These are phyloP conservation scores for Entelurus aequoreus DNA, from an alignment of 2,113 vertebrate species.

Conservation along the genomic window DNA sequence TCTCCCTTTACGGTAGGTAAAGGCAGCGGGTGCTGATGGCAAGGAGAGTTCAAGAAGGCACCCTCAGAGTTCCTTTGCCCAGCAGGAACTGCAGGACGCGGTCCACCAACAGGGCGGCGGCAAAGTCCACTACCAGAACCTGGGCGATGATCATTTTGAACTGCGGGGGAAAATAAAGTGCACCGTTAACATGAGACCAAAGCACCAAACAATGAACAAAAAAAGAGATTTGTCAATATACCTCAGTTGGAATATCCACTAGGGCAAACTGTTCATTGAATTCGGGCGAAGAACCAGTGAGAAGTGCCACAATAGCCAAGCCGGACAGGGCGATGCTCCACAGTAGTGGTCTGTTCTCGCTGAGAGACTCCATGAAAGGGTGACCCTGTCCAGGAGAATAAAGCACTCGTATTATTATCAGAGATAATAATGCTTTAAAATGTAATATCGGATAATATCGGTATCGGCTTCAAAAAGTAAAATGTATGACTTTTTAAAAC, in stretches of 20 bases:
- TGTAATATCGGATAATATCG: no score
- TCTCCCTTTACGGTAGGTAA: slow-evolving; percentile 65
- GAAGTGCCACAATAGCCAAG: slow-evolving; percentile 81
- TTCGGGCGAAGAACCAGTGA: slow-evolving; percentile 86
- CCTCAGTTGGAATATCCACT: slow-evolving; percentile 91
- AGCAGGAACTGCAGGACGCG: slow-evolving; percentile 86
- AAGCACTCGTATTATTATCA: background rate
- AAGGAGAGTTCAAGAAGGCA: slow-evolving; percentile 84
- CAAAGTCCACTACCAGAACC: slow-evolving; percentile 87
- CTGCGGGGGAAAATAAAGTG: slow-evolving; percentile 54
- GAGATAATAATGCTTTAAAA: no score
- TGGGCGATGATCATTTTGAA: slow-evolving; percentile 89
- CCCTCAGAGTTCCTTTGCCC: slow-evolving; percentile 84
- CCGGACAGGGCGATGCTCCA: slow-evolving; percentile 87
- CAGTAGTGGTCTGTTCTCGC: slow-evolving; percentile 85
- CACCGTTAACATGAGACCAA: background rate
- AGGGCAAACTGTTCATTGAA: slow-evolving; percentile 93
- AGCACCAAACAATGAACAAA: background rate
- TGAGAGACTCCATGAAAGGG: slow-evolving; percentile 93
- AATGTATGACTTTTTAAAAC: no score
- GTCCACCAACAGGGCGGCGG: slow-evolving; percentile 80
- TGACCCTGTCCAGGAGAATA: slow-evolving; percentile 75
- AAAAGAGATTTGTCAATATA: slow-evolving; percentile 48
- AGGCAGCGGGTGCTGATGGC: slow-evolving; percentile 61
- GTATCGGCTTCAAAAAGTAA: no score